Evolutionary conservation across 2,888 invertebrate genomes (phyloP), one percentile per base, ranked within the genome.

Genomic region (Metacarcinus magister): DNA sequence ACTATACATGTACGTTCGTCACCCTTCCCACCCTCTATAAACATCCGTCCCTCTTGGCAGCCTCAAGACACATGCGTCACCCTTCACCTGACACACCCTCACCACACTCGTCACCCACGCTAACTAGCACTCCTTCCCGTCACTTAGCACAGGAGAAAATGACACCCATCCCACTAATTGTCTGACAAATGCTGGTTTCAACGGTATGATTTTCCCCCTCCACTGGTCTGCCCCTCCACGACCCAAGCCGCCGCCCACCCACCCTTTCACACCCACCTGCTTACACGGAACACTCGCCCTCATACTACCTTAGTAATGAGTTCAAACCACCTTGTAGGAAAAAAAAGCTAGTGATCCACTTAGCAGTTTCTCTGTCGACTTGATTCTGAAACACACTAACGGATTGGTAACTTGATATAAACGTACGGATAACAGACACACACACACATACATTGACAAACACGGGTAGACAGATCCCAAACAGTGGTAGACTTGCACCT

Each of bases 191-290:
- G 54, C 48, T 54, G 54, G 48, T 32, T 19, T 10, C 46, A 28
- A 92, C 92, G 16, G 54, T 92, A 54, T 92, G 46, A 92, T 92
- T 92, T 92, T 92, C 92, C 28, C 92, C 54, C 13, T 32, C 48
- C 46, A 19, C 46, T n/a, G n/a, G n/a, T n/a, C n/a, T n/a, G 16
- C 44, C 43, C 44, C 43, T 43, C 43, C 92, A 54, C 54, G 28
- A 43, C 92, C 48, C 13, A 48, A 43, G 16, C 46, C 23, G 48
- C 43, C 44, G 44, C 48, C 92, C 32, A 92, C 28, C 48, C 48
- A 92, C 8, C 54, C 32, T n/a, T 54, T 16, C 13, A 28, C 48
- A 54, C 28, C 92, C 48, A 92, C 28, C 28, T 39, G 54, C 87
- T 32, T 5, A 75, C 75, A 75, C 75, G 75, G 23, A 75, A 75